Evolutionary conservation across 2,888 invertebrate genomes (phyloP), one percentile per base, ranked within the genome.

Genomic region (Drosophila siamana): DNA sequence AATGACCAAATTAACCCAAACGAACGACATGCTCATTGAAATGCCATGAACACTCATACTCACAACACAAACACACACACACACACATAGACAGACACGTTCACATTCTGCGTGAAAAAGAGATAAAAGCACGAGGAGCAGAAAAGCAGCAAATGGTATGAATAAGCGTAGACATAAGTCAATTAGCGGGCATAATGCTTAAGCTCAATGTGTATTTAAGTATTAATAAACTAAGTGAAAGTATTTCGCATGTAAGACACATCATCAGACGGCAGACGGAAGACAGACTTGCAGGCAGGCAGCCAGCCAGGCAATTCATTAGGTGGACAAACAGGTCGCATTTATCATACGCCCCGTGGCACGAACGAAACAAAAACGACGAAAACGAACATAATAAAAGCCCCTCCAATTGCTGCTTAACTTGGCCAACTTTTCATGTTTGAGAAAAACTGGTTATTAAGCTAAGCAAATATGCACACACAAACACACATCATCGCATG

Each of bases 141-240:
- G 22, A 66, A 47, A 48, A 71, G 38, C 15, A n/a, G 28, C 9
- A 11, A 16, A 44, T 33, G 59, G 61, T 43, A 57, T 56, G 41
- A 63, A 56, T 66, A 74, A 64, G 70, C 59, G 43, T 67, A 77
- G 74, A 71, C 74, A 64, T 86, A 85, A 86, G 86, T 86, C 78
- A 86, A 80, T 85, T 88, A 83, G 86, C 69, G 77, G 41, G 67
- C 82, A 78, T 69, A 66, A 64, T 57, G 71, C 74, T 70, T 46
- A 69, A 86, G 84, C 88, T 84, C 77, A 86, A 88, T 70, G 76
- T 77, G 88, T 88, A 86, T 84, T 84, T 84, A 86, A 88, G 84
- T 88, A 84, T 88, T 88, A 83, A 80, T 79, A 78, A 79, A 69
- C 69, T 78, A 78, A 85, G 84, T 60, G 44, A 80, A 60, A 74